Percentiles rank a stretch among this genome's conserved stretches.
phyloP scores from a whole-genome alignment of 2,888 invertebrate species.

The Branchinecta sandiegonensis region DNA sequence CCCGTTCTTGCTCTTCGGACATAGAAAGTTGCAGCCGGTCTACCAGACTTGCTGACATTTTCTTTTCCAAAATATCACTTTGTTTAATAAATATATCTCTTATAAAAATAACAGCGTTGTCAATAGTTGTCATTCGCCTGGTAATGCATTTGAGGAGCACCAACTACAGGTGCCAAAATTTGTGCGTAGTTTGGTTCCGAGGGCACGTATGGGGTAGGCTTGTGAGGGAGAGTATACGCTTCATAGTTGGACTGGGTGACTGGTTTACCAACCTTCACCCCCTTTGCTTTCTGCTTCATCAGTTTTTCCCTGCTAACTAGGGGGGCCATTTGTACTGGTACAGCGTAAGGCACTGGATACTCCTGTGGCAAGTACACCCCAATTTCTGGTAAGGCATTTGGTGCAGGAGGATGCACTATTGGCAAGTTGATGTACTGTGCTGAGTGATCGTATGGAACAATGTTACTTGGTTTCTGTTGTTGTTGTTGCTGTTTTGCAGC shows the following conservation, averaged over 20 bases:
- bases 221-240: not conserved
- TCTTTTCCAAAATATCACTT: too few relatives aligned
- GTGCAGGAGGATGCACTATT: conserved; percentile 8
- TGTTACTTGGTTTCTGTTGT: not conserved
- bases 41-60: too few relatives aligned
- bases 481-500: conserved; percentile 2
- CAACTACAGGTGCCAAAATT: not conserved
- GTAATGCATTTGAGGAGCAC: not conserved
- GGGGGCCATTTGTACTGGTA: not conserved
- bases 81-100: too few relatives aligned
- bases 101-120: too few relatives aligned
- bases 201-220: not conserved
- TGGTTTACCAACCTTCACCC: not conserved
- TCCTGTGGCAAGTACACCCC: conserved; percentile 15
- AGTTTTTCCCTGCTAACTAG: not conserved
- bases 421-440: conserved; percentile 13
- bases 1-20: too few relatives aligned
- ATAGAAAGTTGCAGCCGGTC: too few relatives aligned
- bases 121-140: not conserved
- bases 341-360: not conserved
- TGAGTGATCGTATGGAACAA: not conserved
- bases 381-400: conserved; percentile 11
- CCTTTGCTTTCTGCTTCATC: not conserved
- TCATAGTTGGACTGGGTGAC: not conserved
- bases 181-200: conserved; percentile 5